Conservation (phyloP, 1,140 invertebrate genomes). For the Orius insidiosus region DNA sequence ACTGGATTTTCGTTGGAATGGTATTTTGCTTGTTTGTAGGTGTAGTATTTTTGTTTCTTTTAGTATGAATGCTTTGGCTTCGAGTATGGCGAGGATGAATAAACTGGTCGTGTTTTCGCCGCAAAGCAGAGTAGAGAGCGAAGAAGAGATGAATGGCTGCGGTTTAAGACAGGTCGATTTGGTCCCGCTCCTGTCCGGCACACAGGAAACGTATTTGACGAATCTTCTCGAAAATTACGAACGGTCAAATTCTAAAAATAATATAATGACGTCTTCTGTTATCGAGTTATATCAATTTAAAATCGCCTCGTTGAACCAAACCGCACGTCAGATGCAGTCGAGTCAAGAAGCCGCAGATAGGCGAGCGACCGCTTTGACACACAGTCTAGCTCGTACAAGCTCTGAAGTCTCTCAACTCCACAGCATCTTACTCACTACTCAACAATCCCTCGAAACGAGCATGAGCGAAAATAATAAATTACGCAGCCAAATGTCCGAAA, state of each 20-base stretch:
- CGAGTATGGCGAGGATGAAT: constrained; percentile 30
- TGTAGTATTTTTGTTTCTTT: constrained; percentile 7
- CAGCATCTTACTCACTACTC: constrained; percentile 31
- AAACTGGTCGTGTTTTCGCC: constrained; percentile 24
- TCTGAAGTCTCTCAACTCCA: constrained; percentile 30
- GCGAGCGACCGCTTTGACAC: constrained; percentile 31
- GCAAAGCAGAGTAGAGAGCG: neutral
- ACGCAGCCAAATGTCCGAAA: constrained; percentile 5
- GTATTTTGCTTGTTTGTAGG: too few relatives aligned
- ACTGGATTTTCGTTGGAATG: constrained; percentile 28
- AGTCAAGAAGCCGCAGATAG: constrained; percentile 34
- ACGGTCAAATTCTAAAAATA: constrained; percentile 21
- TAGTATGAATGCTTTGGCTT: constrained; percentile 27
- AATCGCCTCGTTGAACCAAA: constrained; percentile 31
- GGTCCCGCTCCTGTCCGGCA: constrained; percentile 24
- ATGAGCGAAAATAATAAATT: constrained; percentile 24
- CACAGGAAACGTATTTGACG: constrained; percentile 33
- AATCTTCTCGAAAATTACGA: constrained; percentile 29
- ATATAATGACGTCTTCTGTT: constrained; percentile 40
- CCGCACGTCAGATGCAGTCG: constrained; percentile 30
- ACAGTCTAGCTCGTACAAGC: constrained; percentile 29
- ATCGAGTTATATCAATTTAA: constrained; percentile 57
- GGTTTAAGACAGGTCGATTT: constrained; percentile 16
- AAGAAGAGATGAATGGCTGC: neutral
- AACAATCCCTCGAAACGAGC: constrained; percentile 30